These are phyloP conservation scores for Pocillopora damicornis DNA, from an alignment of 64 coral and sea anemone species.

Conservation along the genomic window DNA sequence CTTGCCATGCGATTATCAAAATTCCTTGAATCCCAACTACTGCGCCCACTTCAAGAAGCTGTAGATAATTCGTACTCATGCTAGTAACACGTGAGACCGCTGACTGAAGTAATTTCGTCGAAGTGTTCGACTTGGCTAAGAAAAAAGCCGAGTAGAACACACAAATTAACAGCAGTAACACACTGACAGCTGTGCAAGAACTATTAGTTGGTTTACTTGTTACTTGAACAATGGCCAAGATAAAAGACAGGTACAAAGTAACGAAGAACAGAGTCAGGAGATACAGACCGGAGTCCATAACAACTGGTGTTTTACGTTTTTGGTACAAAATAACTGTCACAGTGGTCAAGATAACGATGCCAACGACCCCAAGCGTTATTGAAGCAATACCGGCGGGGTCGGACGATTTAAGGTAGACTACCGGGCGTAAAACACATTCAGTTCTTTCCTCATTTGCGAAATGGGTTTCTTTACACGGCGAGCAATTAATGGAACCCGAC, in stretches of 20 bases:
- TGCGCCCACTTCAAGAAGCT: slow-evolving; percentile 25
- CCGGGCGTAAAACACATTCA: slow-evolving; percentile 31
- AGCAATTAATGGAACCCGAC: slow-evolving; percentile 35
- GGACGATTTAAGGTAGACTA: slow-evolving; percentile 42
- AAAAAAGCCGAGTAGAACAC: slow-evolving; percentile 62
- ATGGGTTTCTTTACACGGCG: slow-evolving; percentile 58
- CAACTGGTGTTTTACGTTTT: slow-evolving; percentile 43
- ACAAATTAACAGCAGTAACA: slow-evolving; percentile 34
- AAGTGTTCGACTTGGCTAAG: slow-evolving; percentile 69
- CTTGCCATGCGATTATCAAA: slow-evolving; percentile 64
- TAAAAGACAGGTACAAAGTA: slow-evolving; percentile 45
- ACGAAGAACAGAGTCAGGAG: slow-evolving; percentile 53
- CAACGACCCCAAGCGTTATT: slow-evolving; percentile 54
- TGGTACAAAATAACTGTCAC: slow-evolving; percentile 37
- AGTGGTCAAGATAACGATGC: slow-evolving; percentile 31
- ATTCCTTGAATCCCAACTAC: slow-evolving; percentile 51
- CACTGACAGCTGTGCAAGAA: slow-evolving; percentile 35
- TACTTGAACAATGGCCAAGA: slow-evolving; percentile 46
- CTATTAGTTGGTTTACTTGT: slow-evolving; percentile 51
- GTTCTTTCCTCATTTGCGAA: slow-evolving; percentile 69
- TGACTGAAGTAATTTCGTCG: slow-evolving; percentile 41
- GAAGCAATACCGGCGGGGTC: slow-evolving; percentile 60
- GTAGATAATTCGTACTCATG: slow-evolving; percentile 29
- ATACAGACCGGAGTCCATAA: slow-evolving; percentile 51
- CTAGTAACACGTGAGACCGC: slow-evolving; percentile 42